These are phyloP conservation scores for Caenorhabditis elegans DNA, from an alignment of 1,140 invertebrate genomes.

Conservation along the genomic window WBcel235 BX284603.4:10431501-10432000, in stretches of 20 bases:
- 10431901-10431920: constrained; percentile 48
- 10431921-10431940: background rate
- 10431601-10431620: constrained; percentile 67
- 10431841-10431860: constrained; percentile 88
- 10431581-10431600: background rate
- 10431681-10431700: constrained; percentile 90
- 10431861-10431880: constrained; percentile 73
- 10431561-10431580: constrained; percentile 51
- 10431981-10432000: too few relatives aligned
- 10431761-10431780: constrained; percentile 79
- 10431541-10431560: constrained; percentile 78
- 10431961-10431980: too few relatives aligned
- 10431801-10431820: constrained; percentile 93
- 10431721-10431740: constrained; percentile 68
- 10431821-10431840: constrained; percentile 82
- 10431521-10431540: constrained; percentile 91
- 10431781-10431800: constrained; percentile 98
- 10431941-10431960: background rate
- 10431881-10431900: constrained; percentile 57
- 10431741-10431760: constrained; percentile 75
- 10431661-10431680: constrained; percentile 93
- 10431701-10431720: constrained; percentile 83
- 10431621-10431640: constrained; percentile 84
- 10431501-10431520: constrained; percentile 83
- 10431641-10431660: constrained; percentile 84